These are phyloP conservation scores for Cyclina sinensis DNA, from an alignment of 1,140 invertebrate species.

Conservation along the genomic window DNA sequence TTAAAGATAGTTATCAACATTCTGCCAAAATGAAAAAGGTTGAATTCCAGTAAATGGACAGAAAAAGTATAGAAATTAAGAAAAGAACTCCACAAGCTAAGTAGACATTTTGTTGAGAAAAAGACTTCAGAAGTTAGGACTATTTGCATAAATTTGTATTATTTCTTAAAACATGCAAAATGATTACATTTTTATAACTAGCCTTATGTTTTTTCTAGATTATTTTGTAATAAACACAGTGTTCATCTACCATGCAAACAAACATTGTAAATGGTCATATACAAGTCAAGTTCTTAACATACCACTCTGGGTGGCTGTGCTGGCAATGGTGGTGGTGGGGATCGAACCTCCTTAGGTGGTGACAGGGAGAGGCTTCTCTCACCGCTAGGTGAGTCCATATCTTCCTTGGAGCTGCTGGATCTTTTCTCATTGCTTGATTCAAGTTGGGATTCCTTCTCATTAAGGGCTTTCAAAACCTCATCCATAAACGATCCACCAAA, in stretches of 20 bases:
- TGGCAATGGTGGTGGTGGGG: slow-evolving; percentile 69
- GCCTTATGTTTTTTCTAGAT: no score
- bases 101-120: no score
- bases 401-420: slow-evolving; percentile 58
- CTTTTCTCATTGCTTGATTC: slow-evolving; percentile 63
- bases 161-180: background rate
- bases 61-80: no score
- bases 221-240: no score
- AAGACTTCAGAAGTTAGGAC: no score
- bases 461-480: slow-evolving; percentile 95
- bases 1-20: no score
- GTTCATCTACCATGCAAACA: no score
- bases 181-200: background rate
- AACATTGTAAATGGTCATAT: background rate
- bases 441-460: slow-evolving; percentile 83
- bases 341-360: slow-evolving; percentile 60
- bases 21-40: no score
- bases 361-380: slow-evolving; percentile 65
- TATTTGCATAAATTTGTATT: background rate
- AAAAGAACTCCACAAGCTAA: no score
- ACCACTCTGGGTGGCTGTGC: slow-evolving; percentile 72
- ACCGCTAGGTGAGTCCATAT: background rate
- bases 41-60: no score
- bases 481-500: slow-evolving; percentile 97
- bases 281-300: slow-evolving; percentile 30